phyloP scores from a whole-genome alignment of 2,113 vertebrate species.

The Entosphenus tridentatus region DNA sequence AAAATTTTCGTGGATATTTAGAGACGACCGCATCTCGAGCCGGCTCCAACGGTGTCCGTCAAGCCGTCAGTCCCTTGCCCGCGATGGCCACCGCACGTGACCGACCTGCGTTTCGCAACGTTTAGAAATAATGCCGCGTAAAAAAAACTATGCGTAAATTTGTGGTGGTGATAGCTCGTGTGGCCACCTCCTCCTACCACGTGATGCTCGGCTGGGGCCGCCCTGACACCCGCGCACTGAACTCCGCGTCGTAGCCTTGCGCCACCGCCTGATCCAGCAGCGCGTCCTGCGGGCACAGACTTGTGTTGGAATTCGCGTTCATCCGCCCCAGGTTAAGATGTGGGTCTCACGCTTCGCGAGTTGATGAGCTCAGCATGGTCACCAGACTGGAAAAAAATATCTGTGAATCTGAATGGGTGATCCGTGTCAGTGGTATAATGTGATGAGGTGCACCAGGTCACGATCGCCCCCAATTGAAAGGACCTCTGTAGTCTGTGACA shows the following conservation, averaged over 20 bases:
- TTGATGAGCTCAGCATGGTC: too few relatives aligned
- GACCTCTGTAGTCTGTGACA: too few relatives aligned
- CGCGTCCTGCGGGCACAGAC: constrained; percentile 25
- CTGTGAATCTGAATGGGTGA: too few relatives aligned
- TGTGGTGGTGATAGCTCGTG: neutral
- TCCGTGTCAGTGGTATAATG: too few relatives aligned
- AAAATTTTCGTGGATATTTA: neutral
- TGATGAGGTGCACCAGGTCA: too few relatives aligned
- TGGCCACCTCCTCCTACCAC: constrained; percentile 36
- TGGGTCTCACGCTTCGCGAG: too few relatives aligned
- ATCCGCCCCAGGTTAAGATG: too few relatives aligned
- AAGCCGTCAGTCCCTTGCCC: neutral
- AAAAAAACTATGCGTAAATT: neutral
- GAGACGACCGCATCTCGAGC: too few relatives aligned
- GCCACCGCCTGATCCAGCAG: constrained; percentile 50
- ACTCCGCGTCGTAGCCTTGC: constrained; percentile 70
- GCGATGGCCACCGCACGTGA: neutral
- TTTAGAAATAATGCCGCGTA: neutral
- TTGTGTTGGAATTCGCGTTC: too few relatives aligned
- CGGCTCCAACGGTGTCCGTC: neutral
- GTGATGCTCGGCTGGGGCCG: constrained; percentile 89
- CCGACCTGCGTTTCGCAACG: neutral
- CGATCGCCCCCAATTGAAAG: too few relatives aligned
- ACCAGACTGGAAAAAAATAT: too few relatives aligned
- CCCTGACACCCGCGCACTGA: constrained; percentile 52